Percentiles rank a stretch among this genome's conserved stretches.
These are phyloP conservation scores for Coleophora flavipennella DNA, from an alignment of 2,888 invertebrate genomes.

Conservation along the genomic window DNA sequence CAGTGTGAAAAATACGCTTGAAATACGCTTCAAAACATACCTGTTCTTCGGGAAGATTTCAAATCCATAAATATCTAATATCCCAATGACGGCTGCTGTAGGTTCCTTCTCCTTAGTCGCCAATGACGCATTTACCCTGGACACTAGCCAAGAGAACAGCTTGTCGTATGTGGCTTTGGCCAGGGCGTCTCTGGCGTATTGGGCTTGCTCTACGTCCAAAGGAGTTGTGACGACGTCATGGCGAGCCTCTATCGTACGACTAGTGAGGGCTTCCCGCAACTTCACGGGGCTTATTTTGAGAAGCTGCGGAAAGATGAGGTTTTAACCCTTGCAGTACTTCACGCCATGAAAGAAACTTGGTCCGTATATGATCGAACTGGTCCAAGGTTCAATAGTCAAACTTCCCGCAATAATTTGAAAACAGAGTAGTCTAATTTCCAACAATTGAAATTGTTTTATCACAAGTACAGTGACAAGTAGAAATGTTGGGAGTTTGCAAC, in stretches of 20 bases:
- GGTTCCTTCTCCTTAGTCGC: slow-evolving; percentile 71
- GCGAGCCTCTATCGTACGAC: slow-evolving; percentile 89
- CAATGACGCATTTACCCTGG: slow-evolving; percentile 83
- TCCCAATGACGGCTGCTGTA: slow-evolving; percentile 84
- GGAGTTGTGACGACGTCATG: slow-evolving; percentile 88
- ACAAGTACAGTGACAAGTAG: too few relatives aligned
- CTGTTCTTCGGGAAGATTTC: slow-evolving; percentile 93
- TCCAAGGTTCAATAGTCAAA: too few relatives aligned
- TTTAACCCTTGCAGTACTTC: too few relatives aligned
- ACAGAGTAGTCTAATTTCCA: too few relatives aligned
- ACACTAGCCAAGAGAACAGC: slow-evolving; percentile 92
- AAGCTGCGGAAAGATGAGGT: slow-evolving; percentile 62
- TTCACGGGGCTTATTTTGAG: slow-evolving; percentile 79
- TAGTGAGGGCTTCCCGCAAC: slow-evolving; percentile 82
- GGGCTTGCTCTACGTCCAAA: slow-evolving; percentile 83
- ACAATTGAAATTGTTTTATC: too few relatives aligned
- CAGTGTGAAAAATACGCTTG: too few relatives aligned
- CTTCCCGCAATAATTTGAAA: too few relatives aligned
- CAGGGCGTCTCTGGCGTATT: slow-evolving; percentile 90
- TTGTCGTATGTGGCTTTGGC: slow-evolving; percentile 94
- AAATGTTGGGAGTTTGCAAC: too few relatives aligned
- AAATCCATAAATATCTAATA: slow-evolving; percentile 95
- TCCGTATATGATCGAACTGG: too few relatives aligned
- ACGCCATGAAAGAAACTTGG: too few relatives aligned
- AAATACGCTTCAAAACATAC: too few relatives aligned